Evolutionary conservation across 2,113 vertebrate species (phyloP), one percentile per base, ranked within the genome.

Genomic region (Sterrhoptilus dennistouni): DNA sequence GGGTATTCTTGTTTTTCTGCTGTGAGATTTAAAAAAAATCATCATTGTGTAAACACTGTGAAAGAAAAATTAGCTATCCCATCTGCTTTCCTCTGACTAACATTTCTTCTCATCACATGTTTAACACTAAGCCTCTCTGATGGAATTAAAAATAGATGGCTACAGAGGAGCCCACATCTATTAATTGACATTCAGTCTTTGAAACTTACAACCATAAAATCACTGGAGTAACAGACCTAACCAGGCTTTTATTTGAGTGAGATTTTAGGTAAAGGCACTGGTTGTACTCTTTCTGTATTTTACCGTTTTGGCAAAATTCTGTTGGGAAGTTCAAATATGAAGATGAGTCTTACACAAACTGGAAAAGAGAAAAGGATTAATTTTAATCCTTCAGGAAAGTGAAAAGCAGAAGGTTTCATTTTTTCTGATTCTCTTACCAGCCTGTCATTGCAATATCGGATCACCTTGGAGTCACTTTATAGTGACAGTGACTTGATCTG

Each of bases 1-100:
- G 33, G 31, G 22, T 83, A 83, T 93, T 91, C 87, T 76, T 93
- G 45, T 54, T 95, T 93, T 96, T 95, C 72, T 88, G 20, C 90
- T 77, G 36, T 63, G 71, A 94, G 79, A 88, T 85, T 93, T 93
- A 91, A 70, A 93, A 63, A 90, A 86, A 38, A 6, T 88, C 79
- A 83, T 63, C 40, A 71, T 86, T 66, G 85, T 94, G 90, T 95
- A 96, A 94, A 96, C 85, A 90, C 93, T 90, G 88, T 77, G 83
- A 92, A 94, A 76, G 90, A 92, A 95, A 95, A 95, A 88, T 88
- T 96, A 96, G 85, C 79, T 66, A 28, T 77, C 60, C 96, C 95
- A 96, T 92, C 96, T 95, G 93, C 82, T 90, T 93, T 92, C 79
- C 68, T 90, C 93, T 96, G 93, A 96, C 93, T 97, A 95, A 96